Evolutionary conservation across 2,113 vertebrate species (phyloP).

Genomic region (Melanocharis versteri): DNA sequence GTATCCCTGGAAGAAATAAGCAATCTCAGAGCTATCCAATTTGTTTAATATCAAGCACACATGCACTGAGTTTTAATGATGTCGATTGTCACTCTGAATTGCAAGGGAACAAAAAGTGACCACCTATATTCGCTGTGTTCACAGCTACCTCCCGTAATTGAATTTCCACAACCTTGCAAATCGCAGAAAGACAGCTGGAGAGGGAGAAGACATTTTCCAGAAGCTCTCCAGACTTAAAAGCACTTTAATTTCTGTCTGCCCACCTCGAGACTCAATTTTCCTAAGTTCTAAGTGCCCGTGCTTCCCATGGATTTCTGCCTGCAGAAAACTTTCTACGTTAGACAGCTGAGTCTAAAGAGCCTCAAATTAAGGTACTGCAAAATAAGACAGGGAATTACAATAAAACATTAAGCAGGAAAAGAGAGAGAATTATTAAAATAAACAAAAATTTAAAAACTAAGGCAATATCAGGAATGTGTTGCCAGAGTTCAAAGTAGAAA

Average conservation of each 20-base stretch:
- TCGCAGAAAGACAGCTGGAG: neutral
- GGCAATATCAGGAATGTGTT: neutral
- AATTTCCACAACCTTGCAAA: neutral
- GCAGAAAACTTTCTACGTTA: neutral
- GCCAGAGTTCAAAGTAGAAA: neutral
- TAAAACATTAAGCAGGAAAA: neutral
- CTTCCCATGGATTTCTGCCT: neutral
- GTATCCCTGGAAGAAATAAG: slow-evolving; percentile 30
- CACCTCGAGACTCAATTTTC: neutral
- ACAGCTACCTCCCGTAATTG: neutral
- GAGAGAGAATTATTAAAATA: neutral
- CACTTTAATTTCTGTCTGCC: neutral
- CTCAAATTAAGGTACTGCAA: neutral
- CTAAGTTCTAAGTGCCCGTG: neutral
- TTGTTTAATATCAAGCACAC: slow-evolving; percentile 26
- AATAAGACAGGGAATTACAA: neutral
- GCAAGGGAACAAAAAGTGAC: neutral
- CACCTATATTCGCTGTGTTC: neutral
- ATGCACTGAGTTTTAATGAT: neutral
- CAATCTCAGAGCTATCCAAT: slow-evolving; percentile 20
- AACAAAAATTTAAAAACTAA: neutral
- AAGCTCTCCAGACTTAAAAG: neutral
- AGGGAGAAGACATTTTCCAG: neutral
- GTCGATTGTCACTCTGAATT: neutral
- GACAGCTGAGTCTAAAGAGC: neutral